Evolutionary conservation across 2,888 invertebrate species (phyloP).

Genomic region (Dicyrtoma fusca): DNA sequence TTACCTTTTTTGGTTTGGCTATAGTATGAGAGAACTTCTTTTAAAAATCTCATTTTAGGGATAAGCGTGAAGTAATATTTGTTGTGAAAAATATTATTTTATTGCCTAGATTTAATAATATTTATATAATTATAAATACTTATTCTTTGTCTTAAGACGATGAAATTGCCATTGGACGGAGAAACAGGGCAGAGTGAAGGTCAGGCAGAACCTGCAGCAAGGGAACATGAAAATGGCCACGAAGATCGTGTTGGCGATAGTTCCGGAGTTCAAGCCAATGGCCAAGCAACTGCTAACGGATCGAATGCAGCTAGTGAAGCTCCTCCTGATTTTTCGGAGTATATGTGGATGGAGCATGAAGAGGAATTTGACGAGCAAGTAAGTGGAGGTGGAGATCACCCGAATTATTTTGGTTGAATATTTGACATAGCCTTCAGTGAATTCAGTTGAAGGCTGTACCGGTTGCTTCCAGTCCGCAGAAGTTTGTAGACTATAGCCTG

Average conservation of each 20-base stretch:
- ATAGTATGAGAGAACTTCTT: no score
- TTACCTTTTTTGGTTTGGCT: no score
- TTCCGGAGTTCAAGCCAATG: constrained; percentile 23
- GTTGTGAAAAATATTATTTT: no score
- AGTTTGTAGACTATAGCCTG: constrained; percentile 9
- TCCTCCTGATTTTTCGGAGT: constrained; percentile 79
- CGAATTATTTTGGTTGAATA: constrained; percentile 31
- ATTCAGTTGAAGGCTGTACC: neutral
- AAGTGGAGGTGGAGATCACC: constrained; percentile 43
- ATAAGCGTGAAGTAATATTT: no score
- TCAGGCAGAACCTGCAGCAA: constrained; percentile 21
- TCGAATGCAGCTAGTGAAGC: constrained; percentile 20
- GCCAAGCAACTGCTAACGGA: constrained; percentile 22
- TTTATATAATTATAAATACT: no score
- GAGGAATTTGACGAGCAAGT: constrained; percentile 92
- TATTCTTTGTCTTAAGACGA: constrained; percentile 22
- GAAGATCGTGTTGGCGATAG: constrained; percentile 4
- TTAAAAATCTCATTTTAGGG: no score
- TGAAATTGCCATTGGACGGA: constrained; percentile 38
- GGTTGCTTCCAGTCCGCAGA: no score
- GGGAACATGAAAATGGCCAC: constrained; percentile 13
- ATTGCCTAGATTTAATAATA: no score
- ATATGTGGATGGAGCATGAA: constrained; percentile 93
- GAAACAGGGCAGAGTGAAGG: constrained; percentile 16
- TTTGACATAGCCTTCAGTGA: neutral